A percentile compares a stretch with the other conserved stretches of the same genome.
phyloP scores from a whole-genome alignment of 2,113 vertebrate species.

The Sapayoa aenigma region DNA sequence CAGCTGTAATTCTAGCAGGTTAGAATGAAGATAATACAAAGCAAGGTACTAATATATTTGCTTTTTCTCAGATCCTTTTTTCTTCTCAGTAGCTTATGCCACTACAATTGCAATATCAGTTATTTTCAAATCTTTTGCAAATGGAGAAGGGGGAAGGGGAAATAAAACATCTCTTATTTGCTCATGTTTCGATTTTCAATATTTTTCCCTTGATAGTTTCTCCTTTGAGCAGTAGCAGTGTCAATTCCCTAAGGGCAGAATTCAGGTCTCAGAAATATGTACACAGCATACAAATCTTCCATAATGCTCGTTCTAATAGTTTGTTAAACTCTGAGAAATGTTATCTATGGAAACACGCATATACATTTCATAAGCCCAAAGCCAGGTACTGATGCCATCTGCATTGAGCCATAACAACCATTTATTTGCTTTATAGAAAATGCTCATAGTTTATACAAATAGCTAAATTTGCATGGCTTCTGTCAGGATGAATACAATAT shows the following conservation, averaged over 20 bases:
- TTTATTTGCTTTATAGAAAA: background rate
- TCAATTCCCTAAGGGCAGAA: conserved; percentile 52
- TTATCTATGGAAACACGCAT: conserved; percentile 24
- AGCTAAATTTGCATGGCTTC: background rate
- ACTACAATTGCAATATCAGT: background rate
- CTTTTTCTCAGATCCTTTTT: conserved; percentile 20
- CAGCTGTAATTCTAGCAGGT: conserved; percentile 10
- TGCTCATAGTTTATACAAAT: background rate
- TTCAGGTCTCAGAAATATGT: conserved; percentile 42
- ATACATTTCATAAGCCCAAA: conserved; percentile 25
- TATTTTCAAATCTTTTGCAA: conserved; percentile 58
- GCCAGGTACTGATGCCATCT: background rate
- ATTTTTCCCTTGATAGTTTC: conserved; percentile 56
- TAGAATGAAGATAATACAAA: conserved; percentile 21
- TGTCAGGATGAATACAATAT: background rate
- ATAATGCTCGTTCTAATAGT: conserved; percentile 37
- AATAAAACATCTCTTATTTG: conserved; percentile 49
- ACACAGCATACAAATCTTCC: conserved; percentile 50
- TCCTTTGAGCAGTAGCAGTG: conserved; percentile 46
- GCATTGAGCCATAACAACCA: background rate
- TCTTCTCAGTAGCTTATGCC: conserved; percentile 1
- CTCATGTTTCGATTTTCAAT: conserved; percentile 48
- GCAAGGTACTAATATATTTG: conserved; percentile 19
- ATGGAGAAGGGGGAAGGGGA: conserved; percentile 11
- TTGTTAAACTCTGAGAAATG: conserved; percentile 46